Base-by-base conservation (phyloP, 23 tunicate species). In the Halocynthia roretzi region DNA sequence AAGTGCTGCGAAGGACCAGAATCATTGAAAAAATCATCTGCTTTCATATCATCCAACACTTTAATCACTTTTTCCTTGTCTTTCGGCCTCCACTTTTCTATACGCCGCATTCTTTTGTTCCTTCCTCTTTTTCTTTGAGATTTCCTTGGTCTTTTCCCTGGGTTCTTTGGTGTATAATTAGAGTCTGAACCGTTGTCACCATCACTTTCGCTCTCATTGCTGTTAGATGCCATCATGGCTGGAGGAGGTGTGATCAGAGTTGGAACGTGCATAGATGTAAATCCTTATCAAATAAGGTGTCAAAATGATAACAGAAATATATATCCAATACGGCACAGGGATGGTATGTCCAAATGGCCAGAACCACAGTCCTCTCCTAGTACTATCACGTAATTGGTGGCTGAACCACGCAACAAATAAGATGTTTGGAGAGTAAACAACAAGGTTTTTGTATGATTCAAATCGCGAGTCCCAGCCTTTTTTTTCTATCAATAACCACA, bases 361-460 rank as follows among this genome's bases (percentile, higher is more conserved):
- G 48, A 84, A 48, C 76, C 71, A 84, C 11, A 84, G 61, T 14
- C 88, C 88, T 77, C 88, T 69, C 49, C 88, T 68, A 5, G 61
- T 31, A n/a, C 83, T 62, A 66, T 84, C 88, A 21, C 88, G 76
- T 8, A 84, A 77, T 70, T 84, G 88, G 60, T 84, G 88, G 12
- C 77, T 79, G n/a, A 52, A 31, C 88, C 88, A 84, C 56, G 83
- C 81, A 5, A 84, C 71, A 50, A 78, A 11, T 31, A 84, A 48
- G 8, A 84, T 50, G 60, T 18, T 69, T 21, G 88, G 88, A 10
- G 56, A 55, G 2, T 21, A 5, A 12, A 9, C 4, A 22, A 74
- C 9, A 54, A 54, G 9, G 22, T 12, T 53, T 74, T 74, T 21
- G 31, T 52, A n/a, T 8, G 64, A 15, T 74, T 74, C 56, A 1